phyloP scores from a whole-genome alignment of 2,113 vertebrate species.

The Ptilonorhynchus violaceus region DNA sequence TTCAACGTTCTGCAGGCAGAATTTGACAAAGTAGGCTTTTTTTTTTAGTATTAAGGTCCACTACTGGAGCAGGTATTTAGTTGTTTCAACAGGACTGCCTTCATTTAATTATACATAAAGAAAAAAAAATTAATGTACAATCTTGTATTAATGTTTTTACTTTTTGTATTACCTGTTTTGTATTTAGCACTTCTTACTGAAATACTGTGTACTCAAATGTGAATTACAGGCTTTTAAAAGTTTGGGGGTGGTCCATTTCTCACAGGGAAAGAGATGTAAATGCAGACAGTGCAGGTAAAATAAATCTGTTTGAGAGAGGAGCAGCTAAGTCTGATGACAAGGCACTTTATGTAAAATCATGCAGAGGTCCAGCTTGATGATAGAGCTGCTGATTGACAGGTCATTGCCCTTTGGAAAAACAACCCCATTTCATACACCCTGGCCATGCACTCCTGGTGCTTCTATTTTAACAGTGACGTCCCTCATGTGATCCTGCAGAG shows the following conservation, averaged over 20 bases:
- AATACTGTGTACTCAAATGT: background rate
- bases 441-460: background rate
- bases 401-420: background rate
- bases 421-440: background rate
- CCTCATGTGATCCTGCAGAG: background rate
- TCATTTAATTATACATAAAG: background rate
- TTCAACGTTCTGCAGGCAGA: constrained; percentile 76
- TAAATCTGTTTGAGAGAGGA: background rate
- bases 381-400: background rate
- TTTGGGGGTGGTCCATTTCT: background rate
- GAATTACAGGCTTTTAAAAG: background rate
- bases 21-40: constrained; percentile 79
- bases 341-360: rapidly evolving
- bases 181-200: background rate
- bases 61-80: background rate
- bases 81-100: background rate
- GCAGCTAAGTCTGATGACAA: background rate
- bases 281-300: background rate
- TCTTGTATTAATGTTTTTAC: background rate
- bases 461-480: background rate
- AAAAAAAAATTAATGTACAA: background rate
- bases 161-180: background rate
- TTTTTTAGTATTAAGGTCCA: background rate
- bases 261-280: background rate
- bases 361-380: background rate